These are phyloP conservation scores for Ectemnius cavifrons DNA, from an alignment of 2,888 invertebrate species.

Conservation along the genomic window DNA sequence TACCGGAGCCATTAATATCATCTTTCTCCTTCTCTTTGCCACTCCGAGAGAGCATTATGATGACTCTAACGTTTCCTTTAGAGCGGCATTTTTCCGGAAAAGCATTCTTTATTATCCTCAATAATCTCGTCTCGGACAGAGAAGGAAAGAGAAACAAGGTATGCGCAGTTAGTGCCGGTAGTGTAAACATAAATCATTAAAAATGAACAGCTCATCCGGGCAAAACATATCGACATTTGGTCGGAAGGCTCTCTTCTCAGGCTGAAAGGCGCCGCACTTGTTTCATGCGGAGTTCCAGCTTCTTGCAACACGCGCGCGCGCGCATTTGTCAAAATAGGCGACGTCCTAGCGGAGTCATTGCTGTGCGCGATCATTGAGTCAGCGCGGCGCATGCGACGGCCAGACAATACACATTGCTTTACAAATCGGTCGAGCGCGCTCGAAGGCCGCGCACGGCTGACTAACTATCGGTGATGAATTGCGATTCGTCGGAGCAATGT, in stretches of 20 bases:
- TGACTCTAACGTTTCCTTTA: no score
- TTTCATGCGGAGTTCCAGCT: not conserved
- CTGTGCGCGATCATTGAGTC: not conserved
- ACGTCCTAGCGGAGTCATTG: not conserved
- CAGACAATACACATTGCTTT: no score
- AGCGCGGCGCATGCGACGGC: no score
- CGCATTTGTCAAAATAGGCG: conserved; percentile 9
- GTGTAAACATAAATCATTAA: not conserved
- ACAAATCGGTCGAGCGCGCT: no score
- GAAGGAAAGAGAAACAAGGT: not conserved
- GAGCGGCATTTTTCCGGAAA: no score
- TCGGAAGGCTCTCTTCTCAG: no score
- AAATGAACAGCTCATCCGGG: not conserved
- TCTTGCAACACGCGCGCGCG: no score
- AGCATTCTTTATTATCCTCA: not conserved
- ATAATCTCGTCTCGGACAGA: not conserved
- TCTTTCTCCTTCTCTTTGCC: no score
- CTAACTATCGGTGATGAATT: not conserved
- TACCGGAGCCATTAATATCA: no score
- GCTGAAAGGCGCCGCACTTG: not conserved
- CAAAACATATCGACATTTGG: not conserved
- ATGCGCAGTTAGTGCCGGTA: not conserved
- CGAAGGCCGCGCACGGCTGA: no score
- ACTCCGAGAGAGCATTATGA: no score
- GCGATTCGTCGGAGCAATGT: conserved; percentile 28